These are phyloP conservation scores for Centropus unirufus DNA, from an alignment of 2,113 vertebrate genomes.

Conservation along the genomic window DNA sequence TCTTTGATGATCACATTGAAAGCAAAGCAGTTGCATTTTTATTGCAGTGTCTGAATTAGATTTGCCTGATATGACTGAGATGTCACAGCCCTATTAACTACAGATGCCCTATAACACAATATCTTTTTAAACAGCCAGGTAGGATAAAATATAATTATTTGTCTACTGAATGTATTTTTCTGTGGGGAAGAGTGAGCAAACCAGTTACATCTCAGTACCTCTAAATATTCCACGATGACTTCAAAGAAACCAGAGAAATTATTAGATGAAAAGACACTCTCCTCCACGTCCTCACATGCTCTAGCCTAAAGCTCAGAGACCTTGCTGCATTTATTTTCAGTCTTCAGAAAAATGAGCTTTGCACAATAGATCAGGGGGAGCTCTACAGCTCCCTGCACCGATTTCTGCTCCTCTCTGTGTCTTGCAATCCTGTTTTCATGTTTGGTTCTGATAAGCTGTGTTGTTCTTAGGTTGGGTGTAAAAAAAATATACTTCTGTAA, in stretches of 20 bases:
- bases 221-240: background rate
- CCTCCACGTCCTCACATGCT: background rate
- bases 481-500: background rate
- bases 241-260: conserved; percentile 13
- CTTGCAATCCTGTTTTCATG: background rate
- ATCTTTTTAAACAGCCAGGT: background rate
- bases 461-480: background rate
- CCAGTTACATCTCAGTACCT: background rate
- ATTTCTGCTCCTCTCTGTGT: background rate
- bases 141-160: background rate
- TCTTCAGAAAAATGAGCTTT: conserved; percentile 7
- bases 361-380: background rate
- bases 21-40: background rate
- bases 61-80: background rate
- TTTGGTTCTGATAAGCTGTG: background rate
- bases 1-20: background rate
- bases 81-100: background rate
- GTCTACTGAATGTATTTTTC: background rate
- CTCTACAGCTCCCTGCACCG: background rate
- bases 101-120: background rate
- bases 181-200: background rate
- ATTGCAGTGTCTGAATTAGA: background rate
- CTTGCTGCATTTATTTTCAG: background rate
- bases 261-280: background rate
- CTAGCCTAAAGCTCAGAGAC: background rate